Conservation (phyloP, 2,888 invertebrate species). For the Helobdella robusta region DNA sequence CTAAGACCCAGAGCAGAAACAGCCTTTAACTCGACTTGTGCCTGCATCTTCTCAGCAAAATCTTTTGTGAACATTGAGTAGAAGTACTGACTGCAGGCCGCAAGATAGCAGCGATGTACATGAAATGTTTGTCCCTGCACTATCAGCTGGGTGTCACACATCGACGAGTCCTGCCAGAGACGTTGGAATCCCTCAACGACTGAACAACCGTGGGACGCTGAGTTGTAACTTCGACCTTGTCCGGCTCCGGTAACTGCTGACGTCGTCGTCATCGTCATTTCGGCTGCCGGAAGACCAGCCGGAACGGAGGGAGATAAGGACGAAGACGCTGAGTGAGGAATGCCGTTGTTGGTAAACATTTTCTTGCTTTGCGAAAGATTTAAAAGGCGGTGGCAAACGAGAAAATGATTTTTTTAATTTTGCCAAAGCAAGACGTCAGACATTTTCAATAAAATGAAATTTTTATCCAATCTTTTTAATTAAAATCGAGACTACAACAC, state of each 20-base stretch:
- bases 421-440: not conserved
- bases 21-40: constrained; percentile 34
- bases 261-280: constrained; percentile 13
- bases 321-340: too few species aligned
- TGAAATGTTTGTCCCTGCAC: constrained; percentile 37
- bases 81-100: constrained; percentile 49
- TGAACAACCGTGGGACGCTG: constrained; percentile 28
- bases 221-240: constrained; percentile 28
- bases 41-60: constrained; percentile 32
- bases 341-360: too few species aligned
- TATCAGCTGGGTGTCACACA: constrained; percentile 36
- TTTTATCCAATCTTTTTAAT: too few species aligned
- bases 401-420: too few species aligned
- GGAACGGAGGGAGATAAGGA: too few species aligned
- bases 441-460: not conserved
- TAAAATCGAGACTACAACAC: too few species aligned
- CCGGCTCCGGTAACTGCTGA: constrained; percentile 18
- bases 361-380: too few species aligned
- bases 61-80: constrained; percentile 49
- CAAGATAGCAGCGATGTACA: constrained; percentile 46
- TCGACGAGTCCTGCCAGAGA: constrained; percentile 33
- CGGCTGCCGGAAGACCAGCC: too few species aligned
- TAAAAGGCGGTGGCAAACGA: too few species aligned
- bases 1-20: constrained; percentile 47
- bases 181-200: constrained; percentile 35